These are phyloP conservation scores for Stylophora pistillata DNA, from an alignment of 64 coral and sea anemone genomes.

Conservation along the genomic window DNA sequence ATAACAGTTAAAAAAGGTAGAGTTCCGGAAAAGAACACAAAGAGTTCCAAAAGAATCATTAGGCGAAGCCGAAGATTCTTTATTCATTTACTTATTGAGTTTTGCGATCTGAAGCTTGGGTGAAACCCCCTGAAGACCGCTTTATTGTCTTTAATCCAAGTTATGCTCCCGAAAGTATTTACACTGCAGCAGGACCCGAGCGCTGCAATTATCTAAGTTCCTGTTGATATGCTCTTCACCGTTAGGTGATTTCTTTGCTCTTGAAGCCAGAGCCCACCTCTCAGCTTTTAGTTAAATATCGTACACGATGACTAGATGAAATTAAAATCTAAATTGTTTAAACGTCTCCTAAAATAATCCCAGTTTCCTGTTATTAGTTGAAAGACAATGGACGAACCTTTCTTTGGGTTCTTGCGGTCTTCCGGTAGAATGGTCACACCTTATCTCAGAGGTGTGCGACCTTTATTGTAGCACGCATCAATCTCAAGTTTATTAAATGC, in stretches of 20 bases:
- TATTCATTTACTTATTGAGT: too few relatives aligned
- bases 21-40: too few relatives aligned
- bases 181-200: neutral
- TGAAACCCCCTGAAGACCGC: too few relatives aligned
- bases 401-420: neutral
- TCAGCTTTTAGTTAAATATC: neutral
- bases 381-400: neutral
- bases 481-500: neutral
- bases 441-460: neutral
- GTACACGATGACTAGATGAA: neutral
- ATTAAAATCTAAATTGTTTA: slow-evolving; percentile 29
- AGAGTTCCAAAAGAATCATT: too few relatives aligned
- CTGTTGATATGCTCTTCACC: neutral
- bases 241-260: neutral
- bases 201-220: neutral
- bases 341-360: slow-evolving; percentile 19
- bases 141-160: neutral
- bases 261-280: neutral
- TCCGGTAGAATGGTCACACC: slow-evolving; percentile 4
- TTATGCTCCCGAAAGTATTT: slow-evolving; percentile 12
- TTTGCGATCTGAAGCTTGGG: too few relatives aligned
- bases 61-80: too few relatives aligned
- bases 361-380: slow-evolving; percentile 25
- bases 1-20: too few relatives aligned
- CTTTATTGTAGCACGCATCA: neutral